A percentile compares a stretch with the other conserved stretches of the same genome.
Evolutionary conservation across 2,113 vertebrate genomes (phyloP).

Genomic region (Ammodytes marinus): DNA sequence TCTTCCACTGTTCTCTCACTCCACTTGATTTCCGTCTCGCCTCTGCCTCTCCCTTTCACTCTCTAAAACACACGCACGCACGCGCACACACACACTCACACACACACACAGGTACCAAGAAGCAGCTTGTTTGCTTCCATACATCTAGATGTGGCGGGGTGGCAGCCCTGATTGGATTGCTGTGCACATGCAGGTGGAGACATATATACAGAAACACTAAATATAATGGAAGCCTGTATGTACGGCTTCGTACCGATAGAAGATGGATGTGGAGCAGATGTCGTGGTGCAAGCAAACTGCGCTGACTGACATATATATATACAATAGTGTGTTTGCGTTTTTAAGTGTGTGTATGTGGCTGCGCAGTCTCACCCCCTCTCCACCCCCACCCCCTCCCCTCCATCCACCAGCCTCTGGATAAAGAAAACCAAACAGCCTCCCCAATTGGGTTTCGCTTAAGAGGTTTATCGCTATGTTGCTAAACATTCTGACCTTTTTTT

Average conservation of each 20-base stretch:
- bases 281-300: neutral
- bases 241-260: neutral
- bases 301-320: constrained; percentile 12
- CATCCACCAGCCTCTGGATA: constrained; percentile 77
- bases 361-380: constrained; percentile 21
- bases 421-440: constrained; percentile 79
- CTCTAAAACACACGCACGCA: neutral
- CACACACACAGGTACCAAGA: neutral
- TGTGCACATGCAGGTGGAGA: neutral
- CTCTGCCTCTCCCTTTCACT: constrained; percentile 19
- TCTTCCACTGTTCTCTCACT: constrained; percentile 56
- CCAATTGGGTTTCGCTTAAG: constrained; percentile 85
- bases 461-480: constrained; percentile 86
- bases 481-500: constrained; percentile 87
- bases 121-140: constrained; percentile 25
- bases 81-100: too few species aligned
- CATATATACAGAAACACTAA: constrained; percentile 15
- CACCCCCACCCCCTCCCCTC: neutral
- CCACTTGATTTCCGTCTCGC: constrained; percentile 41
- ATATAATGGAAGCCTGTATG: neutral
- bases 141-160: constrained; percentile 34
- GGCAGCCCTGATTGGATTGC: constrained; percentile 28
- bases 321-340: constrained; percentile 12
- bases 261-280: constrained; percentile 15
- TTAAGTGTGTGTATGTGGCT: constrained; percentile 33